Percentiles rank a stretch among this genome's conserved stretches.
phyloP scores from a whole-genome alignment of 2,797 vertebrate species.

The Tachyglossus aculeatus region DNA sequence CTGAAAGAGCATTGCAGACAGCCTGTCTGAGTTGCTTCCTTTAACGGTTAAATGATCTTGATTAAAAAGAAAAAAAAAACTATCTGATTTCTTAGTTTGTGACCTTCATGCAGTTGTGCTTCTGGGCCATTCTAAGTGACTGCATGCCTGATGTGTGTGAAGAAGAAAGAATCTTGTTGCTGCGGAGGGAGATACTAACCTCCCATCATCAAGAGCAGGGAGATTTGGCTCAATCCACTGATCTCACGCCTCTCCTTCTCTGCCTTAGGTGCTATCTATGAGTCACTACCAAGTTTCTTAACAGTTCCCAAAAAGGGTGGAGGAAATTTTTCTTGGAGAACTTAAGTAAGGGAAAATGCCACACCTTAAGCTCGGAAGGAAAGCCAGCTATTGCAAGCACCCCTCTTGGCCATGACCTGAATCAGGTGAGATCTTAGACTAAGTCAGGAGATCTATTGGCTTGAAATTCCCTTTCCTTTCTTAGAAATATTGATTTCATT shows the following conservation, averaged over 20 bases:
- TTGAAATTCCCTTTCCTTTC: too few species aligned
- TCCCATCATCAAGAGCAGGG: constrained; percentile 14
- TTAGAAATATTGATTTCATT: too few species aligned
- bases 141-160: constrained; percentile 49
- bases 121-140: not conserved
- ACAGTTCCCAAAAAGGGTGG: not conserved
- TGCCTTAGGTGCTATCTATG: not conserved
- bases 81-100: constrained; percentile 18
- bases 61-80: not conserved
- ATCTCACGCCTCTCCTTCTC: not conserved
- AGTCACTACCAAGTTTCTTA: constrained; percentile 1
- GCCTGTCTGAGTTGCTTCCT: constrained; percentile 43
- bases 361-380: too few species aligned
- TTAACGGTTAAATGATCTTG: not conserved
- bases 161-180: constrained; percentile 49
- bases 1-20: too few species aligned
- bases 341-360: too few species aligned
- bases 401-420: too few species aligned
- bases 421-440: too few species aligned
- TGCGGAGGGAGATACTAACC: constrained; percentile 51
- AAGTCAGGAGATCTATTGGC: too few species aligned
- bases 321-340: not conserved
- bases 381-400: too few species aligned
- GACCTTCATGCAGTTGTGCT: constrained; percentile 55
- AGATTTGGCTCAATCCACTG: not conserved